Base-by-base conservation (phyloP, 2,797 vertebrate genomes). In the Yasuhikotakia modesta region DNA sequence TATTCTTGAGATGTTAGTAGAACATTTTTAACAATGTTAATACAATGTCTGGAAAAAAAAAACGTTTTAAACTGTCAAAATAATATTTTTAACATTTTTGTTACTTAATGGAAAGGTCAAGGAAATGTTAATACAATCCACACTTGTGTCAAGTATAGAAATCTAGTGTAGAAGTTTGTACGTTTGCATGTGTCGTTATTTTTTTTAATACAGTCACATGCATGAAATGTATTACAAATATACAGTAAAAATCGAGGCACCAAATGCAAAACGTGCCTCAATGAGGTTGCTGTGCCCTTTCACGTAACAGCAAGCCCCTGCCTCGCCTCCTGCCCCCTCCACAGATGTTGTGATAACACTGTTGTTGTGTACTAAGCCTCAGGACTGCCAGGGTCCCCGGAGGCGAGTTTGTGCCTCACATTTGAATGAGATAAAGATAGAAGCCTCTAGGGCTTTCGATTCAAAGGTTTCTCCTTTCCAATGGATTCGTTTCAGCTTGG, bases 281-380 rank as follows among this genome's bases (percentile, higher is more conserved):
- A 71, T 64, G 57, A 74, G 78, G 27, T 78, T 69, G 48, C 55
- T 50, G 63, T 65, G 68, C 70, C 78, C 74, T 80, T 83, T 80
- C 68, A 60, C 75, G 60, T 57, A 73, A 71, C 46, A 48, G 60
- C 61, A 22, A 75, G 66, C 52, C 70, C 79, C 70, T 73, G 24
- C 79, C 81, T 77, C 53, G 32, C 61, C 68, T 76, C 63, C 55
- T 45, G 19, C 77, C 68, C 68, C 61, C 52, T 65, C 46, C 46
- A 60, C 66, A 83, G 79, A 78, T 80, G 82, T 80, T 60, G 60
- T 50, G 75, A 80, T 83, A 80, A 83, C 48, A 66, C 27, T 78
- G 78, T 70, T 78, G 65, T 80, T 83, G 74, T 83, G 65, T 80
- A 78, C 58, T n/a, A 45, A 83, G 81, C 81, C 70, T 82, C 35